These are phyloP conservation scores for Cryptoprocta ferox DNA, from an alignment of 2,797 vertebrate species.

Conservation along the genomic window DNA sequence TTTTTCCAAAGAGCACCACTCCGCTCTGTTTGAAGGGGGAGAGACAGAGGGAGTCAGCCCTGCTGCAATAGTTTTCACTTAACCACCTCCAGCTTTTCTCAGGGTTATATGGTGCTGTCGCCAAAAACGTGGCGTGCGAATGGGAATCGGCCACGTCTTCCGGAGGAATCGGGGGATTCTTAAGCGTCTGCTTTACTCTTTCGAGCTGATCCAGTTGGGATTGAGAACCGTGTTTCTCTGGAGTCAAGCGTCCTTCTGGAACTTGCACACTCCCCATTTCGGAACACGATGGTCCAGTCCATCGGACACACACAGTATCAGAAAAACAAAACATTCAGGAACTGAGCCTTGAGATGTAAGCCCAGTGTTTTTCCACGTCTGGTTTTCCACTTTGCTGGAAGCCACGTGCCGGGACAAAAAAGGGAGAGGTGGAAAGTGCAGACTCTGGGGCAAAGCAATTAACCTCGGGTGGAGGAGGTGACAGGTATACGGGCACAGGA, in stretches of 20 bases:
- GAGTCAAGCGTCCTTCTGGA: background rate
- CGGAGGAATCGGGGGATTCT: background rate
- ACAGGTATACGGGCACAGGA: background rate
- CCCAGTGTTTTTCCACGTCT: conserved; percentile 30
- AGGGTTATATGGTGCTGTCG: background rate
- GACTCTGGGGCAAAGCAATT: background rate
- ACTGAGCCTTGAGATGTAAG: background rate
- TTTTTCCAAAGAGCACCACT: conserved; percentile 12
- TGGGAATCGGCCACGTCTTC: accelerated
- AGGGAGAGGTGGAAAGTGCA: conserved; percentile 57
- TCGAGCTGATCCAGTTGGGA: accelerated
- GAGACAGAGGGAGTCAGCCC: background rate
- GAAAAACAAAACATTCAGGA: conserved; percentile 6
- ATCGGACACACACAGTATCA: background rate
- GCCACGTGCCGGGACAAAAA: background rate
- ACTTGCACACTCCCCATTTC: conserved; percentile 22
- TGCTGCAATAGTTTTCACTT: background rate
- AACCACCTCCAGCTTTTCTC: background rate
- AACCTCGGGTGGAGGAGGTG: conserved; percentile 51
- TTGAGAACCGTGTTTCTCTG: background rate
- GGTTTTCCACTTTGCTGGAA: background rate
- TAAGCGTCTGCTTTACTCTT: background rate
- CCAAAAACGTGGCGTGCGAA: background rate
- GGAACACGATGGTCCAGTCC: background rate
- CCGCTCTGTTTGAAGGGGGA: background rate